Evolutionary conservation across 2,888 invertebrate genomes (phyloP), one percentile per base, ranked within the genome.

Genomic region (Drosophila ustulata): DNA sequence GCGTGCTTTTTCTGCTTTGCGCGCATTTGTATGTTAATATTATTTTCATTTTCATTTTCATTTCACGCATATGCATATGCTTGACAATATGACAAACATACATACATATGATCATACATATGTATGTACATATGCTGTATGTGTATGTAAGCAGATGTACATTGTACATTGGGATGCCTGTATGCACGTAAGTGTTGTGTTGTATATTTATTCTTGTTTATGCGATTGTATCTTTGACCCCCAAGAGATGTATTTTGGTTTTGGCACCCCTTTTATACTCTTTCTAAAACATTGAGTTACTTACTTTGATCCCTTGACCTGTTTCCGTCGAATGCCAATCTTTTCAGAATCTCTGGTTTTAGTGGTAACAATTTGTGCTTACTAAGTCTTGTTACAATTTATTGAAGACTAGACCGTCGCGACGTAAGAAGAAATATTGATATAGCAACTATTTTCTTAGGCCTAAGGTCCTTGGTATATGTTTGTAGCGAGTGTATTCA

Each of bases 21-120:
- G 51, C 69, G 39, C 68, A 67, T 75, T 75, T 72, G 72, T 83
- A 71, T 80, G 68, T 65, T 75, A 82, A 83, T 80, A 88, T 82
- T 68, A 85, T 75, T 85, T 88, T 18, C 18, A 18, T 18, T 85
- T 88, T 18, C 18, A 18, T 18, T 18, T 18, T 69, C 66, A 71
- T 84, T 70, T 70, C 65, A 65, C 55, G 72, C 67, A 75, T 72
- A 71, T 82, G 76, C 79, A 82, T 68, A 65, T 69, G 62, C 49
- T 65, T 25, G 30, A 47, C 32, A 49, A 41, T 18, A 18, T 18
- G 18, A 18, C 18, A 18, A 7, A 55, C n/a, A 30, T 28, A 32
- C 26, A 6, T 37, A 57, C 43, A 45, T 25, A 26, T 23, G 13
- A 6, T 18, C 25, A 11, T 5, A 13, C 28, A 50, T 4, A 52